These are phyloP conservation scores for Himalopsyche anomala DNA, from an alignment of 2,888 invertebrate species.

Conservation along the genomic window DNA sequence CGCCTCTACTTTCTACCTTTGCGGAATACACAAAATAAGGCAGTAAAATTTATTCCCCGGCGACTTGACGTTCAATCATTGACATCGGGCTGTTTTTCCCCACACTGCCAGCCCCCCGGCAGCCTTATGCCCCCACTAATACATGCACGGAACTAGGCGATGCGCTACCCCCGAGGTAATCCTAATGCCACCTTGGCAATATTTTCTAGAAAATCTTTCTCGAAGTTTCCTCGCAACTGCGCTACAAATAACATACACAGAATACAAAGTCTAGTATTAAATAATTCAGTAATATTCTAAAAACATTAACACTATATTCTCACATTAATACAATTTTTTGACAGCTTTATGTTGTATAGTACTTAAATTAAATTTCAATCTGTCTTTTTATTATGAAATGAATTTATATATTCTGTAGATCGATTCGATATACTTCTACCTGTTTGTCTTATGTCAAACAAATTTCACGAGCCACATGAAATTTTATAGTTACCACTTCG, in stretches of 20 bases:
- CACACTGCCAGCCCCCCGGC: slow-evolving; percentile 48
- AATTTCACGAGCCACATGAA: too few relatives aligned
- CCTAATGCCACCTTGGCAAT: slow-evolving; percentile 7
- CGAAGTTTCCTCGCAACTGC: neutral
- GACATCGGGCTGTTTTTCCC: slow-evolving; percentile 69
- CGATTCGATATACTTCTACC: too few relatives aligned
- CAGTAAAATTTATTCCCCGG: slow-evolving; percentile 74
- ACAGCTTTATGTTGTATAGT: too few relatives aligned
- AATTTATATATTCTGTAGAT: too few relatives aligned
- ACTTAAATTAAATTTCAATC: too few relatives aligned
- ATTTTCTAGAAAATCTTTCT: neutral
- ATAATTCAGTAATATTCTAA: too few relatives aligned
- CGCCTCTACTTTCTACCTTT: slow-evolving; percentile 61
- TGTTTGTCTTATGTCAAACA: too few relatives aligned
- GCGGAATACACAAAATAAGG: slow-evolving; percentile 66
- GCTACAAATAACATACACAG: neutral
- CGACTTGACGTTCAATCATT: slow-evolving; percentile 77
- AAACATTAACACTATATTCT: too few relatives aligned
- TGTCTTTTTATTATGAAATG: too few relatives aligned
- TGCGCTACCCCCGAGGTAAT: slow-evolving; percentile 36
- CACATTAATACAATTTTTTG: too few relatives aligned
- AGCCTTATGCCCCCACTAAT: slow-evolving; percentile 54
- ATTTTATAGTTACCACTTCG: too few relatives aligned
- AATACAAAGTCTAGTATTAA: too few relatives aligned
- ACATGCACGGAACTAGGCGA: slow-evolving; percentile 52